Evolutionary conservation across 2,888 invertebrate species (phyloP).

Genomic region (Euspilapteryx auroguttella): DNA sequence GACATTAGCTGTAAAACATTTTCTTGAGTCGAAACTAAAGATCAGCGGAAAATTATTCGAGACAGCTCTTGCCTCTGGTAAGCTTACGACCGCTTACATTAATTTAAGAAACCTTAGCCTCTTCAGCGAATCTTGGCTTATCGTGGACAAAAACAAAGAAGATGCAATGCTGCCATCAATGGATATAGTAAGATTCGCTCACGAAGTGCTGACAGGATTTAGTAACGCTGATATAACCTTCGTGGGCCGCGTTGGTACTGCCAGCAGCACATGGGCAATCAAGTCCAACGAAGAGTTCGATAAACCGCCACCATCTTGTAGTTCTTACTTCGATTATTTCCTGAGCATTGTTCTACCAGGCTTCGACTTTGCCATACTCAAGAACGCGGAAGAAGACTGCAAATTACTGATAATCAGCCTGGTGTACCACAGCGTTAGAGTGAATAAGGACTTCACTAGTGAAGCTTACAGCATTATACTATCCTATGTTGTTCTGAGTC

Average conservation of each 20-base stretch:
- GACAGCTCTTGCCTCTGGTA: constrained; percentile 11
- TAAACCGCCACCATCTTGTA: too few relatives aligned
- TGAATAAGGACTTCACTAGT: constrained; percentile 8
- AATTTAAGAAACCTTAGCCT: constrained; percentile 12
- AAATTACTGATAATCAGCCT: constrained; percentile 11
- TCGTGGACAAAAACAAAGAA: constrained; percentile 9
- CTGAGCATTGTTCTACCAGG: constrained; percentile 5
- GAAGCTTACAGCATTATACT: constrained; percentile 14
- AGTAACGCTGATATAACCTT: constrained; percentile 9
- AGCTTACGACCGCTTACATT: constrained; percentile 13
- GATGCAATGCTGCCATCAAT: constrained; percentile 16
- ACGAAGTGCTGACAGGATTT: constrained; percentile 12
- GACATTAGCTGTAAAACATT: background rate
- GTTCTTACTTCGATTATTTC: constrained; percentile 1
- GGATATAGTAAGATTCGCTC: constrained; percentile 14
- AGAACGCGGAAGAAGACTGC: constrained; percentile 8
- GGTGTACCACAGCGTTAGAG: constrained; percentile 13
- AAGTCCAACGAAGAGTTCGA: constrained; percentile 1
- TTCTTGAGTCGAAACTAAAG: constrained; percentile 1
- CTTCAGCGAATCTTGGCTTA: constrained; percentile 12
- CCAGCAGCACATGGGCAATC: constrained; percentile 6
- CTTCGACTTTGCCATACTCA: constrained; percentile 7
- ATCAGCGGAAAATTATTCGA: constrained; percentile 9
- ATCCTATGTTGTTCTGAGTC: constrained; percentile 11
- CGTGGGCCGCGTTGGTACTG: constrained; percentile 9